Conservation (phyloP, 2,888 invertebrate genomes). For the Pyrochroa serraticornis region DNA sequence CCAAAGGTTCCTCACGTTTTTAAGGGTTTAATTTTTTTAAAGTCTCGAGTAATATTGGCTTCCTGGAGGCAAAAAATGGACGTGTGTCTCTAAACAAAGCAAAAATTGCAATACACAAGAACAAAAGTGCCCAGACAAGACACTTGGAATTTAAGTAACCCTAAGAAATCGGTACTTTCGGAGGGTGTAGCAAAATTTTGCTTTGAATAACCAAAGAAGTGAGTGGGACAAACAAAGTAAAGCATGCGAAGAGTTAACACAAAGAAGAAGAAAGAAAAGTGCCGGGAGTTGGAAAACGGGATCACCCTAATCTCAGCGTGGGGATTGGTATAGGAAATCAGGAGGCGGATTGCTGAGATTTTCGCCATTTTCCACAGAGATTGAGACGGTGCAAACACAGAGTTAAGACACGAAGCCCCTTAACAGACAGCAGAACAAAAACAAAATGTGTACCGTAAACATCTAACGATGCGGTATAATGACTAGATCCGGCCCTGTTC, state of each 20-base stretch:
- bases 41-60: too few species aligned
- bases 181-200: constrained; percentile 1
- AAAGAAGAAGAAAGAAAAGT: constrained; percentile 48
- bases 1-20: too few species aligned
- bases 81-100: too few species aligned
- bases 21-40: too few species aligned
- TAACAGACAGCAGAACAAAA: constrained; percentile 32
- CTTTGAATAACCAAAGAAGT: constrained; percentile 40
- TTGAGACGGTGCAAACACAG: constrained; percentile 27
- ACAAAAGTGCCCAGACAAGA: too few species aligned
- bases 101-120: too few species aligned
- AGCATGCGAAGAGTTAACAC: constrained; percentile 48
- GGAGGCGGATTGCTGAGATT: constrained; percentile 44
- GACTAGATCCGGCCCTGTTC: constrained; percentile 54
- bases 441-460: constrained; percentile 53
- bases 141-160: too few species aligned
- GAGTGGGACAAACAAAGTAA: constrained; percentile 39
- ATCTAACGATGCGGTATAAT: constrained; percentile 52
- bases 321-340: constrained; percentile 30
- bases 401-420: constrained; percentile 12
- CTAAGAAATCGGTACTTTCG: neutral
- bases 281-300: constrained; percentile 48
- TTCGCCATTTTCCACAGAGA: constrained; percentile 27
- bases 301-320: constrained; percentile 49
- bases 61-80: too few species aligned